Conservation (phyloP, 2,113 vertebrate species). For the Rhea americana region DNA sequence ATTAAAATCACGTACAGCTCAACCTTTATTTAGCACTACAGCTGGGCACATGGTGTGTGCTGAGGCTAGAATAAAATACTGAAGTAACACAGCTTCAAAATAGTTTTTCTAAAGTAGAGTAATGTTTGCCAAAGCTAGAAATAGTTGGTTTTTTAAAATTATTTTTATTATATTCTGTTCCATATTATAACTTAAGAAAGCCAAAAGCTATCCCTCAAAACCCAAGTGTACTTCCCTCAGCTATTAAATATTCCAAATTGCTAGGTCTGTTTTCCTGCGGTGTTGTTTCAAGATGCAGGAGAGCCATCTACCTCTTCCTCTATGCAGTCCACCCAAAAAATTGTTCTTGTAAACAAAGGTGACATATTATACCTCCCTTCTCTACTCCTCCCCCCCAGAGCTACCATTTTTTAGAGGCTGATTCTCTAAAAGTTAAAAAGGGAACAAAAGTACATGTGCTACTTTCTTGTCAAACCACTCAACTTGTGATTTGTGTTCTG, state of each 20-base stretch:
- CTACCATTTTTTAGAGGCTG: not conserved
- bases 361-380: not conserved
- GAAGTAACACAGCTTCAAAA: not conserved
- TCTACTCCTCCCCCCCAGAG: too few species aligned
- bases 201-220: slow-evolving; percentile 60
- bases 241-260: slow-evolving; percentile 63
- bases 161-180: slow-evolving; percentile 45
- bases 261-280: slow-evolving; percentile 34
- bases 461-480: not conserved
- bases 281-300: slow-evolving; percentile 17
- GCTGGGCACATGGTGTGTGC: not conserved
- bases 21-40: not conserved
- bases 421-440: not conserved
- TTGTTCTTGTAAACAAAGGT: not conserved
- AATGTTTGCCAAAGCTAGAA: slow-evolving; percentile 46
- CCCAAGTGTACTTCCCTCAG: slow-evolving; percentile 52
- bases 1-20: not conserved
- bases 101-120: not conserved
- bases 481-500: not conserved
- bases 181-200: slow-evolving; percentile 48
- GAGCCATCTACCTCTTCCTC: not conserved
- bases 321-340: not conserved
- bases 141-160: slow-evolving; percentile 39
- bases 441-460: not conserved
- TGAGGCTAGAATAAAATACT: not conserved